Conservation (phyloP, 1,140 invertebrate species). For the Dermatophagoides farinae region DNA sequence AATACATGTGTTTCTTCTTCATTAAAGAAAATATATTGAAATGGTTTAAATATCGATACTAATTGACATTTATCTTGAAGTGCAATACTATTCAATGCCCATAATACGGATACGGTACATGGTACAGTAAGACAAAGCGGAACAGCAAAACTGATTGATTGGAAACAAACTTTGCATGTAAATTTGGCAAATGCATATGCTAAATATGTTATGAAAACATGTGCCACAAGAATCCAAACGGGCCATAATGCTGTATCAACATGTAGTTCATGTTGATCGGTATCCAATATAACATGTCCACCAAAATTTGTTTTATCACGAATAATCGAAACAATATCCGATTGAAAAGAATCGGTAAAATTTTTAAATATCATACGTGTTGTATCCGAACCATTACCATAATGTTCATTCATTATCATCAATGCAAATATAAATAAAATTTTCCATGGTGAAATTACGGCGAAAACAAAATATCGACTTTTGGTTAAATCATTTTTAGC, state of each 20-base stretch:
- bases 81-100: not conserved
- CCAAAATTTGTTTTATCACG: not conserved
- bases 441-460: constrained; percentile 71
- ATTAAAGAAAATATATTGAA: constrained; percentile 63
- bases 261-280: not conserved
- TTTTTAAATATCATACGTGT: not conserved
- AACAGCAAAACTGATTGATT: constrained; percentile 32
- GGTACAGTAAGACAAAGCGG: constrained; percentile 27
- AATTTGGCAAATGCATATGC: constrained; percentile 79
- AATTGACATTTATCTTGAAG: constrained; percentile 2
- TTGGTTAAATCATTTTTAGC: constrained; percentile 54
- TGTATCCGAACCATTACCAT: constrained; percentile 46
- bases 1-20: constrained; percentile 30
- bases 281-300: constrained; percentile 6
- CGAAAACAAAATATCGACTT: constrained; percentile 64
- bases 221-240: constrained; percentile 40
- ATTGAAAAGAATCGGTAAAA: not conserved
- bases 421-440: constrained; percentile 53
- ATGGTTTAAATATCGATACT: not conserved
- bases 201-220: constrained; percentile 57
- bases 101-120: constrained; percentile 22
- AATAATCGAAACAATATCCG: not conserved
- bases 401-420: constrained; percentile 40
- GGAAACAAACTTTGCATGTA: constrained; percentile 87
- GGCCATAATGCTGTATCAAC: not conserved